phyloP scores from a whole-genome alignment of 2,888 invertebrate genomes.

The Meiosimyza platycephala region DNA sequence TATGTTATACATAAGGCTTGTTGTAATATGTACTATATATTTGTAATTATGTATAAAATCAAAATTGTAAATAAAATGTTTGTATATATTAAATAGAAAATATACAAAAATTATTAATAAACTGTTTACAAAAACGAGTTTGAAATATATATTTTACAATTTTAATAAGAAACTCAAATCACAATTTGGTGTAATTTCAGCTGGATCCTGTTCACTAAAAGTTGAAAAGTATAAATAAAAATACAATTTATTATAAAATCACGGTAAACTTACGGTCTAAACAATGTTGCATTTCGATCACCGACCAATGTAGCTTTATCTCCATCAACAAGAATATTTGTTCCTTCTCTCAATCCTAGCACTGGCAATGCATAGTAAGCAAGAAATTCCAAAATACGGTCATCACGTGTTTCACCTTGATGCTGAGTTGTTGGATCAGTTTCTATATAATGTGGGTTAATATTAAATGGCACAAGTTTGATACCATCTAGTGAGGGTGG shows the following conservation, averaged over 20 bases:
- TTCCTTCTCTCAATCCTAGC: conserved; percentile 80
- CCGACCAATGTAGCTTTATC: conserved; percentile 73
- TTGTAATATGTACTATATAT: conserved; percentile 13
- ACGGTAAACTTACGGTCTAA: conserved; percentile 70
- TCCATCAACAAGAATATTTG: conserved; percentile 73
- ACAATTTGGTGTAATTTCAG: conserved; percentile 70
- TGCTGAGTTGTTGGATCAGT: conserved; percentile 71
- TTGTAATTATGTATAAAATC: conserved; percentile 13
- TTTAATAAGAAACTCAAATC: conserved; percentile 73
- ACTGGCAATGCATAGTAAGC: conserved; percentile 73
- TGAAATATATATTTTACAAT: background rate
- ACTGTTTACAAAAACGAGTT: background rate
- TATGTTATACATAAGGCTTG: background rate
- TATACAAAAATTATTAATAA: conserved; percentile 1
- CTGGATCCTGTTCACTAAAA: conserved; percentile 70
- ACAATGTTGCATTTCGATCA: conserved; percentile 73
- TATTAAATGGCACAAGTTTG: conserved; percentile 82
- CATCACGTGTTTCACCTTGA: conserved; percentile 83
- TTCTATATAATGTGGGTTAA: conserved; percentile 87
- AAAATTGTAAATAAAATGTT: background rate
- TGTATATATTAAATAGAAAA: conserved; percentile 14
- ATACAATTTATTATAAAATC: background rate
- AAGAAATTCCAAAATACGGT: conserved; percentile 77
- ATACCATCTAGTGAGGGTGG: conserved; percentile 79
- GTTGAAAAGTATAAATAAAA: conserved; percentile 31